Conservation (phyloP, 1,140 invertebrate species). For the Pseudobourletiella spinata region DNA sequence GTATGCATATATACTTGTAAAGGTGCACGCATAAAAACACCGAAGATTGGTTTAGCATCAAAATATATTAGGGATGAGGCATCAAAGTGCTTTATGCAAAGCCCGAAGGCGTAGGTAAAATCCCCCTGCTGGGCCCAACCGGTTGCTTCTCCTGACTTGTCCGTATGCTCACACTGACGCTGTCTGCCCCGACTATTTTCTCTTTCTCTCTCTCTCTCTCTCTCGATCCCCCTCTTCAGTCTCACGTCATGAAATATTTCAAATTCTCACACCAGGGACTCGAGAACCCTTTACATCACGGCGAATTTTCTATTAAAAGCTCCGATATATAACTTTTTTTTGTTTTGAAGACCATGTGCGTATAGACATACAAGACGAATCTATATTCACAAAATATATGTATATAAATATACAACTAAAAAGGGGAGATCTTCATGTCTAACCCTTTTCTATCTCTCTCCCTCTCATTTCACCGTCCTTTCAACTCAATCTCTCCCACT, state of each 20-base stretch:
- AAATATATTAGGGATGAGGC: slow-evolving; percentile 20
- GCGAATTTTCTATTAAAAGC: slow-evolving; percentile 27
- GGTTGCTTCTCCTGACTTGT: slow-evolving; percentile 12
- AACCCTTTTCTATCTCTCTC: slow-evolving; percentile 14
- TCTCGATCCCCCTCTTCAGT: slow-evolving; percentile 18
- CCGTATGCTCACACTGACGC: not conserved
- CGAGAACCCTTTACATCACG: slow-evolving; percentile 14
- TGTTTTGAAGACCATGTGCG: no score
- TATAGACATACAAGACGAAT: no score
- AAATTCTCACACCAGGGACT: slow-evolving; percentile 27
- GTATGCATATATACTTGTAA: no score
- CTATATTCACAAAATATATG: no score
- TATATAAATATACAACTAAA: no score
- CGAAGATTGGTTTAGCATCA: slow-evolving; percentile 12
- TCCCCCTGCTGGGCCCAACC: slow-evolving; percentile 22
- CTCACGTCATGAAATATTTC: slow-evolving; percentile 23
- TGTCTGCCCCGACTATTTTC: no score
- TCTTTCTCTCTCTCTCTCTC: slow-evolving; percentile 11
- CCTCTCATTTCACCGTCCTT: not conserved
- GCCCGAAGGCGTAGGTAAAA: slow-evolving; percentile 21
- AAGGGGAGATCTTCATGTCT: not conserved
- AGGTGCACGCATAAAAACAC: not conserved
- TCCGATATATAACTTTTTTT: slow-evolving; percentile 13
- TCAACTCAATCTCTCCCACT: not conserved
- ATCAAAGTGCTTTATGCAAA: slow-evolving; percentile 17